A percentile compares a stretch with the other conserved stretches of the same genome.
phyloP scores from a whole-genome alignment of 2,797 vertebrate species.

The Phalanger gymnotis region DNA sequence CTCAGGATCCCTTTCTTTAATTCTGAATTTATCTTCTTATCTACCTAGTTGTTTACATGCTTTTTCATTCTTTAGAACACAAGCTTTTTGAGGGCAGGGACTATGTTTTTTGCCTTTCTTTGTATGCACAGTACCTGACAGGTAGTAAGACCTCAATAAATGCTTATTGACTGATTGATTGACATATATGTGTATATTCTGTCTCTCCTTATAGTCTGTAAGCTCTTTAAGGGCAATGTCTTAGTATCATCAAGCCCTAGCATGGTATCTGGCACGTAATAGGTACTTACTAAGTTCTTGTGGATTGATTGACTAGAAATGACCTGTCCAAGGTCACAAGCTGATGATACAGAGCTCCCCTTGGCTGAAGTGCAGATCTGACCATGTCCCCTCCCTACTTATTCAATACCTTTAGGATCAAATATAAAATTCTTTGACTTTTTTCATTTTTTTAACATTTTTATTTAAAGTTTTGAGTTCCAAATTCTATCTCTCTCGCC shows the following conservation, averaged over 20 bases:
- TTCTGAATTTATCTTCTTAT: not conserved
- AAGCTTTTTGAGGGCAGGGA: not conserved
- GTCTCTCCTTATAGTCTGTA: not conserved
- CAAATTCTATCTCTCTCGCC: not conserved
- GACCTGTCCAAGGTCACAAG: not conserved
- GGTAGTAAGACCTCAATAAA: not conserved
- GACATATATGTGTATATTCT: not conserved
- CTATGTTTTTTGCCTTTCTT: not conserved
- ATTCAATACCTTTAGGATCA: not conserved
- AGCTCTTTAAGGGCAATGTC: not conserved
- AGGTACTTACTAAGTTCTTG: not conserved
- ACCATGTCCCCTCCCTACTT: not conserved
- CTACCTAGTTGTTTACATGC: not conserved
- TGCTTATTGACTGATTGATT: not conserved
- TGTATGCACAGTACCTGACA: not conserved
- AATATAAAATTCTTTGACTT: not conserved
- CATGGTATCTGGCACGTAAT: not conserved
- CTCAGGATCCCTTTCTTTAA: not conserved
- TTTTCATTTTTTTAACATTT: not conserved
- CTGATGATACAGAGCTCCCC: not conserved
- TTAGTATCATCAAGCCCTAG: not conserved
- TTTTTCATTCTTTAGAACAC: not conserved
- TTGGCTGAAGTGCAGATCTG: not conserved
- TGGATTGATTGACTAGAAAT: not conserved
- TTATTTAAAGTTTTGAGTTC: not conserved